Percentiles rank a stretch among this genome's conserved stretches.
phyloP scores from a whole-genome alignment of 2,888 invertebrate species.

The Punctoribates punctum region DNA sequence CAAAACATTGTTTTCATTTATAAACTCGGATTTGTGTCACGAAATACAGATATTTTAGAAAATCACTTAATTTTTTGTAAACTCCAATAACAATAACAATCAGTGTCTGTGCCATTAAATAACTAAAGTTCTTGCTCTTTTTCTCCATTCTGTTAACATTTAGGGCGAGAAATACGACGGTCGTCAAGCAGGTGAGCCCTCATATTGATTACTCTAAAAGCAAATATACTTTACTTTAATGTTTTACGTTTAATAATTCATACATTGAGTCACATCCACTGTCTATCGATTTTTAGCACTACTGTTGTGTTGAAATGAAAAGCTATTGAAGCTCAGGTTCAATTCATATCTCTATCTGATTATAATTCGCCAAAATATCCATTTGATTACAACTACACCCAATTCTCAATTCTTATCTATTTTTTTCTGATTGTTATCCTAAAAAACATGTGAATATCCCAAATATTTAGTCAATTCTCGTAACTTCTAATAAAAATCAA shows the following conservation, averaged over 20 bases:
- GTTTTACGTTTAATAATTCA: slow-evolving; percentile 19
- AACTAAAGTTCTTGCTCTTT: slow-evolving; percentile 24
- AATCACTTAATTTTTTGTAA: background rate
- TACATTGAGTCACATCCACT: background rate
- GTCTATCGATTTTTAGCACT: background rate
- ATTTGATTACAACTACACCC: background rate
- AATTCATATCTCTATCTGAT: background rate
- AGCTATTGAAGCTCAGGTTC: background rate
- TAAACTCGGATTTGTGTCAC: background rate
- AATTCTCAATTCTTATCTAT: background rate
- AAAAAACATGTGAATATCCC: no score
- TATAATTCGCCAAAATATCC: background rate
- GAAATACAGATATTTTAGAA: background rate
- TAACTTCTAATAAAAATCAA: no score
- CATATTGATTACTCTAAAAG: slow-evolving; percentile 24
- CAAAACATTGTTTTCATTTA: no score
- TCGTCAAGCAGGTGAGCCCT: slow-evolving; percentile 65
- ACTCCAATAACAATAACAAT: slow-evolving; percentile 6
- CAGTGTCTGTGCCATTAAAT: background rate
- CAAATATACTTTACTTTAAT: slow-evolving; percentile 21
- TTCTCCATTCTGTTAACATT: slow-evolving; percentile 43
- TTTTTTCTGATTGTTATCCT: background rate
- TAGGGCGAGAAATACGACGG: slow-evolving; percentile 99
- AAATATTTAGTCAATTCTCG: no score
- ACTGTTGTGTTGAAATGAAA: background rate